Conservation (phyloP, 2,113 vertebrate genomes). For the Pteruthius melanotis region DNA sequence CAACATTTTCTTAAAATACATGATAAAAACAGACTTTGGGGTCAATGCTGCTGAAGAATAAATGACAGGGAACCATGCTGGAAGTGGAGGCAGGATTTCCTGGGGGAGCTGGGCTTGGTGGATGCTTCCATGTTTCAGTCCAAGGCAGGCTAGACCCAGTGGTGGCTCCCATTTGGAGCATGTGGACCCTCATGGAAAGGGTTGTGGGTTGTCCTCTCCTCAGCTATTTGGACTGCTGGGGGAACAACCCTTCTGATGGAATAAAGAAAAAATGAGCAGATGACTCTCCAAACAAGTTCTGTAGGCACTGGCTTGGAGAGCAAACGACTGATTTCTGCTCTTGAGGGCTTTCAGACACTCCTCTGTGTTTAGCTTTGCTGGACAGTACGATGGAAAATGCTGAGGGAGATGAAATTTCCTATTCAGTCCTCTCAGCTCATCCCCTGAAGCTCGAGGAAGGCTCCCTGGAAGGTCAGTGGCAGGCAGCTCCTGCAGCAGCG, state of each 20-base stretch:
- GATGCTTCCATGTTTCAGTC: background rate
- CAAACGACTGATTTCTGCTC: background rate
- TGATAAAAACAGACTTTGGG: too few relatives aligned
- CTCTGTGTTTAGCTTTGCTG: background rate
- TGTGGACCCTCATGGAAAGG: rapidly evolving
- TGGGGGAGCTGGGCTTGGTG: background rate
- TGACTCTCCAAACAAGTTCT: background rate
- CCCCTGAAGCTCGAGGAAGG: background rate
- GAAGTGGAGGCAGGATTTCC: background rate
- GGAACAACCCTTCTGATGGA: background rate
- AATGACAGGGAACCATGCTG: background rate
- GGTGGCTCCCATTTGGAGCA: background rate
- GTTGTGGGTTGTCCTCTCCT: background rate
- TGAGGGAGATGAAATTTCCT: background rate
- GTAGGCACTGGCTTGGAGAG: background rate
- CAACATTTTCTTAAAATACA: background rate
- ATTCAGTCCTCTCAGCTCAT: background rate
- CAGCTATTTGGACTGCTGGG: background rate
- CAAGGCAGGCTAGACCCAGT: background rate
- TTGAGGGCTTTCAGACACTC: background rate
- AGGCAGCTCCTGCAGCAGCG: background rate
- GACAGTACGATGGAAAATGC: background rate
- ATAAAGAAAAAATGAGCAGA: background rate
- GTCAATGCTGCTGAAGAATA: background rate
- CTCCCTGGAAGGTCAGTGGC: background rate